phyloP scores from a whole-genome alignment of 2,797 vertebrate species.

The Leuciscus waleckii region DNA sequence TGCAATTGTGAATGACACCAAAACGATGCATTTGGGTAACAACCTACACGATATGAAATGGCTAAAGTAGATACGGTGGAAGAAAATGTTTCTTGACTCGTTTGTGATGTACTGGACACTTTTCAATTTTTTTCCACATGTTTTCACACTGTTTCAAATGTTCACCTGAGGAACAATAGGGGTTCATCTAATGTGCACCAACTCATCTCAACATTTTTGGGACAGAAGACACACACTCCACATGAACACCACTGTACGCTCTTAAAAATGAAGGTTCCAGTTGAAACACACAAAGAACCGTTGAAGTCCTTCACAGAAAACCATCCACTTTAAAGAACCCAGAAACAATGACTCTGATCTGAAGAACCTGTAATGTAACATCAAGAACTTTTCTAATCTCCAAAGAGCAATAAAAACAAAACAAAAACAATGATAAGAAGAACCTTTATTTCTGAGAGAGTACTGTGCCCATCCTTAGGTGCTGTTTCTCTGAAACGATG shows the following conservation, averaged over 20 bases:
- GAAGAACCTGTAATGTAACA: not conserved
- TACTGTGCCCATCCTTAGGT: not conserved
- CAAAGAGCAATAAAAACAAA: not conserved
- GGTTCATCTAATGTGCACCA: slow-evolving; percentile 50
- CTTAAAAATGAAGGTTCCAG: slow-evolving; percentile 39
- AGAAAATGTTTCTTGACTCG: slow-evolving; percentile 89
- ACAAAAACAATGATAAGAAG: not conserved
- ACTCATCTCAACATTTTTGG: slow-evolving; percentile 55
- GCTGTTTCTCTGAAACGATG: slow-evolving; percentile 38
- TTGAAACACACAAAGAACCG: not conserved
- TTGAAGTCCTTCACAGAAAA: slow-evolving; percentile 10
- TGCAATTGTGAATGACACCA: slow-evolving; percentile 63
- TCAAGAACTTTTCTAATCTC: not conserved
- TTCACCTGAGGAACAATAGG: slow-evolving; percentile 22
- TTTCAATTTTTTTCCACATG: not conserved
- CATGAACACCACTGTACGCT: slow-evolving; percentile 25
- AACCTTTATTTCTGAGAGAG: slow-evolving; percentile 45
- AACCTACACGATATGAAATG: slow-evolving; percentile 46
- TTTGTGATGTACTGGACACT: slow-evolving; percentile 58
- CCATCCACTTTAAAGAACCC: not conserved
- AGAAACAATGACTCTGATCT: not conserved
- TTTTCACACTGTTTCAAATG: slow-evolving; percentile 35
- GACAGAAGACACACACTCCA: slow-evolving; percentile 39
- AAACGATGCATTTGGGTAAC: slow-evolving; percentile 52
- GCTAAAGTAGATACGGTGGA: slow-evolving; percentile 80